Conservation (phyloP, 2,797 vertebrate species). For the Prunella strophiata region DNA sequence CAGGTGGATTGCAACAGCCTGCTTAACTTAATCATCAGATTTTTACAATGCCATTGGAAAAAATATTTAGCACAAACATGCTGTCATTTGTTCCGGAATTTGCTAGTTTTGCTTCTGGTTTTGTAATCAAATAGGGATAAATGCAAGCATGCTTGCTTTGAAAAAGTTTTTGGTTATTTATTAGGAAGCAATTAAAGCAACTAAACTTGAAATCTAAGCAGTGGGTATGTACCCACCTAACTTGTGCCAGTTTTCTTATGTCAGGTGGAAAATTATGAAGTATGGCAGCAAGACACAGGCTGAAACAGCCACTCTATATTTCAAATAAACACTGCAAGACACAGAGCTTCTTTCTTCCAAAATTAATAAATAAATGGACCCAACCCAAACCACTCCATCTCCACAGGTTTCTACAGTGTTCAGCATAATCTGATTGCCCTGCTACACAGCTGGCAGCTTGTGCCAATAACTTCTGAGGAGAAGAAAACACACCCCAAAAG, state of each 20-base stretch:
- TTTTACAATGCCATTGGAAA: constrained; percentile 22
- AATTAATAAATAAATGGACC: constrained; percentile 27
- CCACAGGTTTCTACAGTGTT: background rate
- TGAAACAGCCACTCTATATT: constrained; percentile 2
- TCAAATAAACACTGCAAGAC: constrained; percentile 26
- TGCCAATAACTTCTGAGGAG: background rate
- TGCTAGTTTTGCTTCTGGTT: constrained; percentile 1
- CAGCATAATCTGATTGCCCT: background rate
- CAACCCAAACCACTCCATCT: background rate
- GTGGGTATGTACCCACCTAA: background rate
- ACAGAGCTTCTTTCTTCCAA: constrained; percentile 29
- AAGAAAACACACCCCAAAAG: background rate
- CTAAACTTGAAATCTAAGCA: background rate
- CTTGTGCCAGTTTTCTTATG: constrained; percentile 53
- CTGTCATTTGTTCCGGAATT: background rate
- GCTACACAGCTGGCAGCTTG: background rate
- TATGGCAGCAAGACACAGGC: background rate
- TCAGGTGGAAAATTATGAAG: constrained; percentile 48
- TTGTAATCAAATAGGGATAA: background rate
- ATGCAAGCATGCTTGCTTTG: background rate
- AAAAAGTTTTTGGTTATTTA: constrained; percentile 32
- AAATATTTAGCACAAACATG: background rate
- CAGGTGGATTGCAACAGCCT: background rate
- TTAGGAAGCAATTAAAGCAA: constrained; percentile 28
- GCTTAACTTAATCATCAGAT: background rate